Conservation (phyloP, 2,888 invertebrate genomes). For the Chironomus tentans region DNA sequence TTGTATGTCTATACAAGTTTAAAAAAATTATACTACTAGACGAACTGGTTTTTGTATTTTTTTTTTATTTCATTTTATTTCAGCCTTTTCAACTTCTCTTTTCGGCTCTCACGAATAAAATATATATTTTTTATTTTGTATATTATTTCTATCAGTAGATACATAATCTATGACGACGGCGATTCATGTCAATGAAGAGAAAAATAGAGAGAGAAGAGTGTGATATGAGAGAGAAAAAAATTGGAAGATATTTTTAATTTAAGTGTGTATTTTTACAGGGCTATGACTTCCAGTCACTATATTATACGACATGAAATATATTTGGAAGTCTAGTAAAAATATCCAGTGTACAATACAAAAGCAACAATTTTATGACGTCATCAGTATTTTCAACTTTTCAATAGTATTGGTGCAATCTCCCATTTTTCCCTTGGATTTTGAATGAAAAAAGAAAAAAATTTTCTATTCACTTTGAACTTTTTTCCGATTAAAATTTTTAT, state of each 20-base stretch:
- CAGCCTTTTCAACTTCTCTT: not conserved
- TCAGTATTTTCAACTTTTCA: not conserved
- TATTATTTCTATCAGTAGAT: not conserved
- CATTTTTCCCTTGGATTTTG: conserved; percentile 24
- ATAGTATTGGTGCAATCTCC: conserved; percentile 20
- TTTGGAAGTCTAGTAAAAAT: not conserved
- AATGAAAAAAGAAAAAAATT: conserved; percentile 9
- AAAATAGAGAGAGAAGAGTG: not conserved
- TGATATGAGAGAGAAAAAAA: not conserved
- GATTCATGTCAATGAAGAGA: not conserved
- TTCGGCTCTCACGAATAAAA: not conserved
- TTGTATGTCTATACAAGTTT: conserved; percentile 1
- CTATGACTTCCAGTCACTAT: conserved; percentile 8
- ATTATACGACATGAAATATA: not conserved
- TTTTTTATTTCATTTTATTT: too few species aligned
- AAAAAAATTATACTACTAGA: conserved; percentile 11
- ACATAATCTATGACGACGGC: conserved; percentile 14
- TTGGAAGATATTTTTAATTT: not conserved
- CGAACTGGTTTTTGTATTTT: conserved; percentile 3
- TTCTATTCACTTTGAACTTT: not conserved
- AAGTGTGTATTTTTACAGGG: not conserved
- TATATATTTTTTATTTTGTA: not conserved
- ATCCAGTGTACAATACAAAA: conserved; percentile 15
- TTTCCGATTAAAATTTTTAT: not conserved
- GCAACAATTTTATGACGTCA: conserved; percentile 19